Evolutionary conservation across 1,140 invertebrate genomes (phyloP), one percentile per base, ranked within the genome.

Genomic region (Drosophila sproati): DNA sequence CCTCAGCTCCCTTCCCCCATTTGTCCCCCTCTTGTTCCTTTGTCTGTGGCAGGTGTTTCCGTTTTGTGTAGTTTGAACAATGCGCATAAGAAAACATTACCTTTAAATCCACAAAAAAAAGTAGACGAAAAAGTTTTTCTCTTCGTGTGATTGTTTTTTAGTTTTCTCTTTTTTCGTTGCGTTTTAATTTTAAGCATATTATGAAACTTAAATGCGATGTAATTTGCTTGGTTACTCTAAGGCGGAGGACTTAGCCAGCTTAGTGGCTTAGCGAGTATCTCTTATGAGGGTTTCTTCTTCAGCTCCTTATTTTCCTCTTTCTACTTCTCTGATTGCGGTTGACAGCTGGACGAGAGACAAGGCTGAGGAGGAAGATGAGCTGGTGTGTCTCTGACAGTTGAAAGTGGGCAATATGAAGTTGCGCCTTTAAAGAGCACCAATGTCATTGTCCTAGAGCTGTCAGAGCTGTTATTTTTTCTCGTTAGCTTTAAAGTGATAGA

Each of bases 161-260:
- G 20, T 20, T 20, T 20, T 20, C 20, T 20, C 20, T 20, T 20
- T 20, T 20, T 20, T 20, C 39, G 5, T 34, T 75, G 61, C 56
- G 54, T 80, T 80, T 87, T 79, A 77, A 66, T 78, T 87, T 83
- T 87, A 83, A 83, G 83, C 83, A 83, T 88, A 88, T 88, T 87
- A 87, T 70, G 62, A 74, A 88, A 89, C 85, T 89, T 80, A 89
- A 88, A 89, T 89, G 83, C 83, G 80, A 88, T 77, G 63, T 88
- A 89, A 88, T 88, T 88, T 88, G 80, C 70, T 83, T 69, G 80
- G 83, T 88, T 87, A 78, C 68, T 74, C 77, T 43, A 73, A 55
- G 54, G 52, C 52, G 43, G 50, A 20, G 51, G 71, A 71, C 85
- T 83, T 70, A 80, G 81, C 81, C 67, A 47, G 80, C 80, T 82